These are phyloP conservation scores for Litoditis marina DNA, from an alignment of 2,888 invertebrate species.

Conservation along the genomic window DNA sequence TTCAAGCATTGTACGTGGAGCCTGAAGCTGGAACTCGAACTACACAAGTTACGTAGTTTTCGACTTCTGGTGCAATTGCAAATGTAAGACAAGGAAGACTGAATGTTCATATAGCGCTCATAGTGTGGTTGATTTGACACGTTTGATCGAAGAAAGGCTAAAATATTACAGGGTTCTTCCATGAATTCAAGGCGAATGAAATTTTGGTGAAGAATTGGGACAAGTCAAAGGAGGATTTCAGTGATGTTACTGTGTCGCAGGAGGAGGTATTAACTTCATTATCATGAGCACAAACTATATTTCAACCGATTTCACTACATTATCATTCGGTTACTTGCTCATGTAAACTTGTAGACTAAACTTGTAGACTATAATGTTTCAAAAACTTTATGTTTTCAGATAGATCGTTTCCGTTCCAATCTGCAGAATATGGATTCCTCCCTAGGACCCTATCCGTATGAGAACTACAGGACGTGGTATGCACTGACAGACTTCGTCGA, in stretches of 20 bases:
- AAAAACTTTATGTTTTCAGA: conserved; percentile 20
- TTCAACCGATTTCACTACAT: background rate
- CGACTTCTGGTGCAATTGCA: too few species aligned
- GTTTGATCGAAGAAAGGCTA: conserved; percentile 70
- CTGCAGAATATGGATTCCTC: conserved; percentile 74
- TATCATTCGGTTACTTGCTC: background rate
- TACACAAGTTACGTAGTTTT: too few species aligned
- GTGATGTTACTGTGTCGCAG: conserved; percentile 26
- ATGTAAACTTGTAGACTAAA: too few species aligned
- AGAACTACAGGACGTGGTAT: conserved; percentile 80
- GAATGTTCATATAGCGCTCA: too few species aligned
- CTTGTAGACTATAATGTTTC: too few species aligned
- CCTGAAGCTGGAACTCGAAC: too few species aligned
- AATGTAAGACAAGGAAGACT: too few species aligned
- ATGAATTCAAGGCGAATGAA: conserved; percentile 78
- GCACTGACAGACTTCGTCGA: conserved; percentile 43
- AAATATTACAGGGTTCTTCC: conserved; percentile 73
- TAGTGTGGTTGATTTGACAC: too few species aligned
- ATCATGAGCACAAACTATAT: background rate
- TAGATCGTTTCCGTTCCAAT: conserved; percentile 64
- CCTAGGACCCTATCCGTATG: conserved; percentile 87
- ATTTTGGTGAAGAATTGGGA: conserved; percentile 87
- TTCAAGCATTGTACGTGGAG: too few species aligned
- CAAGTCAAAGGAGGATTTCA: conserved; percentile 71
- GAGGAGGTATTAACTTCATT: conserved; percentile 27